A percentile compares a stretch with the other conserved stretches of the same genome.
Evolutionary conservation across 2,113 vertebrate species (phyloP).

Genomic region (Hepsetus odoe): DNA sequence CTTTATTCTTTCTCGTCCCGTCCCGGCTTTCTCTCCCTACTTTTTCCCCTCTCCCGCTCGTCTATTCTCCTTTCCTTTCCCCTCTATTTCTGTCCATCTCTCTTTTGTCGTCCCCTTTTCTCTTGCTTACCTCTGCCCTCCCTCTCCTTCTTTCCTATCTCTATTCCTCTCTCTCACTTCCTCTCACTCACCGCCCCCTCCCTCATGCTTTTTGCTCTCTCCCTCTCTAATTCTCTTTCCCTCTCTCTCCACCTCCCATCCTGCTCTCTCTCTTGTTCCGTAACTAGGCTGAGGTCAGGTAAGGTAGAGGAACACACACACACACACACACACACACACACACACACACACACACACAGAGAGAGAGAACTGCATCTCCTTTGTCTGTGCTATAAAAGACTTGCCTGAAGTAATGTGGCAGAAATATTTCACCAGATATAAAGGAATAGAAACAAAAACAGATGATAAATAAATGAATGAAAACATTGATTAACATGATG

Average conservation of each 20-base stretch:
- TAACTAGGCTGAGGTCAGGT: conserved; percentile 69
- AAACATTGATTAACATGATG: background rate
- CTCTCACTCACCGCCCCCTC: background rate
- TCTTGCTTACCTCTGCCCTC: conserved; percentile 6
- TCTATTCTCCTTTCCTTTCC: conserved; percentile 59
- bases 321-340: conserved; percentile 37
- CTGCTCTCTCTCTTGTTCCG: conserved; percentile 42
- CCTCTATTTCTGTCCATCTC: conserved; percentile 49
- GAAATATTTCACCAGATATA: background rate
- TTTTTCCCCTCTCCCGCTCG: background rate
- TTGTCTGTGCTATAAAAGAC: conserved; percentile 4
- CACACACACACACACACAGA: conserved; percentile 32
- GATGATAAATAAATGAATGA: background rate
- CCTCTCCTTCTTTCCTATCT: conserved; percentile 5
- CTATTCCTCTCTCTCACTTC: conserved; percentile 13
- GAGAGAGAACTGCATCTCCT: conserved; percentile 5
- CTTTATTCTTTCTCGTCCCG: background rate
- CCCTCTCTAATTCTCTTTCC: background rate
- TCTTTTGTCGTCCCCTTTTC: conserved; percentile 56
- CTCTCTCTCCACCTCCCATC: background rate
- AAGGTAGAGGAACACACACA: conserved; percentile 59
- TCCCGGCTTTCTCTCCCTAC: background rate
- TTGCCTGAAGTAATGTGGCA: background rate
- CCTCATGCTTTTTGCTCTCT: background rate
- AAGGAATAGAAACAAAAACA: conserved; percentile 8